Evolutionary conservation across 2,113 vertebrate genomes (phyloP), one percentile per base, ranked within the genome.

Genomic region (Chrysemys picta): DNA sequence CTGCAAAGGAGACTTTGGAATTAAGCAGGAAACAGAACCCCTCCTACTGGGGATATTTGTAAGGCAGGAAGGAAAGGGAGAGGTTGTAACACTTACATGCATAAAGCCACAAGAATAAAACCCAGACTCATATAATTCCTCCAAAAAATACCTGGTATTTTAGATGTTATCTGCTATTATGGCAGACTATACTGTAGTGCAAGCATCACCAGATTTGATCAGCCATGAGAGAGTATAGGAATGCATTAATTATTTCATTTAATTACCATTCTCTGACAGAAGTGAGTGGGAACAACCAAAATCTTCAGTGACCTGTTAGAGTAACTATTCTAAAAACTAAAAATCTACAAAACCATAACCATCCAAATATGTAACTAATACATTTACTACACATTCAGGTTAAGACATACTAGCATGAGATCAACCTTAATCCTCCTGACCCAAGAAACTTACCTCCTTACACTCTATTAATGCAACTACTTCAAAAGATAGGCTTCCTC

Each of bases 61-160:
- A 93, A 69, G 10, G n/a, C 82, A 97, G 96, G 89, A 97, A 95
- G 96, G 92, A 95, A 93, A 93, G 80, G 95, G 92, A 94, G 92
- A 95, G 80, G 84, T 80, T 89, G 84, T 84, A 89, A 91, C 54
- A 78, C 19, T 65, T 25, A 29, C 19, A 53, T 87, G 54, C 54
- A 91, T 80, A 91, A 92, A 93, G 54, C 88, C 76, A 69, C 87
- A 85, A 29, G 86, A 81, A 83, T 93, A 52, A 91, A 76, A 93
- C 27, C 22, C 89, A 96, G 42, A 94, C 94, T 94, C 50, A 42
- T 80, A 88, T 35, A 88, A 80, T 49, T 57, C 4, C 54, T 92
- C 50, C 88, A 87, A 80, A 47, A 84, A 13, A 27, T 47, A 12
- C 75, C 13, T 47, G 25, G 42, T 45, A 47, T 45, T 76, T 76